Conservation (phyloP, 2,797 vertebrate species). For the Thamnophis elegans region DNA sequence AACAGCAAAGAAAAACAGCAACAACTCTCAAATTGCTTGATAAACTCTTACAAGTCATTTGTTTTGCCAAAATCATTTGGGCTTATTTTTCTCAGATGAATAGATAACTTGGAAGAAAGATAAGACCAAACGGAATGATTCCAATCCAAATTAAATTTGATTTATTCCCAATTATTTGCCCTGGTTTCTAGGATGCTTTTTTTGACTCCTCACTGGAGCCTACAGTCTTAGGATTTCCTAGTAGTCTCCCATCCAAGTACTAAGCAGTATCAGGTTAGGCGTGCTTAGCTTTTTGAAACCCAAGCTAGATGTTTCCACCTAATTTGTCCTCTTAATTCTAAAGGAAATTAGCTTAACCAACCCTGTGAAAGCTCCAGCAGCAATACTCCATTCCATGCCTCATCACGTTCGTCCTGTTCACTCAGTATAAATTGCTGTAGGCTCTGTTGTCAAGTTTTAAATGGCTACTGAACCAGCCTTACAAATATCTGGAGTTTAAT, state of each 20-base stretch:
- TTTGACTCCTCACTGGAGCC: background rate
- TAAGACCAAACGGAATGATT: background rate
- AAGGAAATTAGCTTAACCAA: background rate
- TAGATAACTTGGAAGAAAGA: background rate
- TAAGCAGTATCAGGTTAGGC: background rate
- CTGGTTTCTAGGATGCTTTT: background rate
- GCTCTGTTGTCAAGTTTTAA: background rate
- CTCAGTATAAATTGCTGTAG: background rate
- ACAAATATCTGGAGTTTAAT: background rate
- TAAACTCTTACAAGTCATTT: background rate
- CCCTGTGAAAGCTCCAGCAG: background rate
- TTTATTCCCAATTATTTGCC: background rate
- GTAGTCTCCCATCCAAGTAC: background rate
- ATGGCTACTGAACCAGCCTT: too few species aligned
- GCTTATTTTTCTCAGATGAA: background rate
- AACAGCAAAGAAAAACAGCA: background rate
- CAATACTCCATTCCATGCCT: too few species aligned
- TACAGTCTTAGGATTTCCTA: background rate
- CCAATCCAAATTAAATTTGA: background rate
- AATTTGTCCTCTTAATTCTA: background rate
- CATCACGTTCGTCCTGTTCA: background rate
- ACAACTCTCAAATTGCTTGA: background rate
- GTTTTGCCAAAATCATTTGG: background rate
- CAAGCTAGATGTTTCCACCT: background rate
- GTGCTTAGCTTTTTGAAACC: background rate